phyloP scores from a whole-genome alignment of 35 echinoderm and acorn worm species.

The Chiridota heheva region DNA sequence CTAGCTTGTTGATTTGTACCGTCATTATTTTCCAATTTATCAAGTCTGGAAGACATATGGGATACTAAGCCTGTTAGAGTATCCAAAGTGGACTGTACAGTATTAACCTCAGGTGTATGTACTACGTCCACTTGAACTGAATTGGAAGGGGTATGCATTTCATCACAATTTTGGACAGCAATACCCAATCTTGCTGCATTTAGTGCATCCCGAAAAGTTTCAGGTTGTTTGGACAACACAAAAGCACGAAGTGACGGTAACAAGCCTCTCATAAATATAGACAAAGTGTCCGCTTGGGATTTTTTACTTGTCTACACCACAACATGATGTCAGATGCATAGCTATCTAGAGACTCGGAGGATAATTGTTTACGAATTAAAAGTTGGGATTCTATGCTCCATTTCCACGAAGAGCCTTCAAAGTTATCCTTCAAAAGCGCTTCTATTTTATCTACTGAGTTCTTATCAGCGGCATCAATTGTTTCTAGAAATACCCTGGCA shows the following conservation, averaged over 20 bases:
- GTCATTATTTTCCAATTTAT: too few species aligned
- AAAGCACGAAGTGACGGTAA: conserved; percentile 7
- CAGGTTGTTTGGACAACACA: conserved; percentile 3
- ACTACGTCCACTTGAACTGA: too few species aligned
- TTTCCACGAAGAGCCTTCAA: neutral
- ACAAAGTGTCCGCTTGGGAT: neutral
- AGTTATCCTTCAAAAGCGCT: neutral
- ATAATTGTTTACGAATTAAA: neutral
- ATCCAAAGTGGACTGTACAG: too few species aligned
- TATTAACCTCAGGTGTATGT: too few species aligned
- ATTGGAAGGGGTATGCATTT: too few species aligned
- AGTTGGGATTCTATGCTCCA: neutral
- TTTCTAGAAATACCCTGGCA: conserved; percentile 1
- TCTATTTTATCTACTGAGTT: neutral
- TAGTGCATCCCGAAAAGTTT: neutral
- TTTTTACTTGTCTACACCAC: conserved; percentile 1
- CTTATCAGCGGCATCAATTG: neutral
- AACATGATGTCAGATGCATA: neutral
- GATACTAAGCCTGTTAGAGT: too few species aligned
- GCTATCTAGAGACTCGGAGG: too few species aligned
- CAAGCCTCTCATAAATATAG: neutral
- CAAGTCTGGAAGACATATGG: too few species aligned
- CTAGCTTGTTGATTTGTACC: too few species aligned
- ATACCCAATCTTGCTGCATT: conserved; percentile 1
- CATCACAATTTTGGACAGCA: too few species aligned